These are phyloP conservation scores for Rhyacichthys aspro DNA, from an alignment of 2,797 vertebrate genomes.

Conservation along the genomic window DNA sequence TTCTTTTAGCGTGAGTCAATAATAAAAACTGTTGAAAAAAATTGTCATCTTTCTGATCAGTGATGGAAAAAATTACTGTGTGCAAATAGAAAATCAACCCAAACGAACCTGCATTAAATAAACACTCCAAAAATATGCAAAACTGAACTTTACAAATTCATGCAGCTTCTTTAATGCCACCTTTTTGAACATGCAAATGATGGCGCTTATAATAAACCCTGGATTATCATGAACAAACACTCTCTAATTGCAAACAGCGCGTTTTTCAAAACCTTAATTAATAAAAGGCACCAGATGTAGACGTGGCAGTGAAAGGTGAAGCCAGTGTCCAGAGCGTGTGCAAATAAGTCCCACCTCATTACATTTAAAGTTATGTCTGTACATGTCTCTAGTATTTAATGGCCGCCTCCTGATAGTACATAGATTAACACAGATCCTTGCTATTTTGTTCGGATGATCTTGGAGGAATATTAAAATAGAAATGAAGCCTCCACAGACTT, in stretches of 20 bases:
- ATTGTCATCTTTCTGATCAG: slow-evolving; percentile 1
- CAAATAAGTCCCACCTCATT: slow-evolving; percentile 77
- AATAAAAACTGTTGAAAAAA: slow-evolving; percentile 11
- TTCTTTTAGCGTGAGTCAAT: not conserved
- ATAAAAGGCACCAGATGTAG: slow-evolving; percentile 28
- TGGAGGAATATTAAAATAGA: slow-evolving; percentile 59
- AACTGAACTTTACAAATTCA: slow-evolving; percentile 12
- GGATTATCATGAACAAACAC: slow-evolving; percentile 26
- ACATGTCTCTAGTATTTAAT: slow-evolving; percentile 71
- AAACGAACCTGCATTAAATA: slow-evolving; percentile 1
- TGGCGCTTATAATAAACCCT: slow-evolving; percentile 17
- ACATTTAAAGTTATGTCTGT: slow-evolving; percentile 75
- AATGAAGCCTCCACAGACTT: slow-evolving; percentile 52
- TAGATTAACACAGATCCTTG: slow-evolving; percentile 69
- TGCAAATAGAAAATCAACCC: slow-evolving; percentile 5
- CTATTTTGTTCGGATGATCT: slow-evolving; percentile 71
- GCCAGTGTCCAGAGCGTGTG: slow-evolving; percentile 57
- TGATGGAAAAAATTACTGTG: not conserved
- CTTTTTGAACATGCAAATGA: slow-evolving; percentile 25
- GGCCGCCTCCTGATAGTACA: slow-evolving; percentile 48
- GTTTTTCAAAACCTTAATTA: slow-evolving; percentile 42
- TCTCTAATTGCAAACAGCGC: slow-evolving; percentile 34
- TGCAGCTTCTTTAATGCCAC: slow-evolving; percentile 14
- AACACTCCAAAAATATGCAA: not conserved
- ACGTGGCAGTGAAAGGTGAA: slow-evolving; percentile 51